phyloP scores from a whole-genome alignment of 2,888 invertebrate species.

The Noctua pronuba region DNA sequence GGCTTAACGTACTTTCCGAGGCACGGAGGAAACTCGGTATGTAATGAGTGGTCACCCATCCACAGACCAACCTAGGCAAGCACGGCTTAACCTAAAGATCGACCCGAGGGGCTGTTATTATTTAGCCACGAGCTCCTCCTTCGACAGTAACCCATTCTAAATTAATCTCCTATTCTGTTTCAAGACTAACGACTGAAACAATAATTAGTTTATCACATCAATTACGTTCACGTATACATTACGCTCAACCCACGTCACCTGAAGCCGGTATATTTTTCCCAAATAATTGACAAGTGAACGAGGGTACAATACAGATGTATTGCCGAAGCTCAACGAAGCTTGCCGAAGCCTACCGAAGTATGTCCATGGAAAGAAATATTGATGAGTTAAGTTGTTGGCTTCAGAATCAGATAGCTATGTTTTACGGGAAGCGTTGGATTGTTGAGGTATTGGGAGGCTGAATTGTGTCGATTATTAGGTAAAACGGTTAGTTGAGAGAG shows the following conservation, averaged over 20 bases:
- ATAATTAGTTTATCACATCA: conserved; percentile 44
- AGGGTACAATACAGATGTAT: conserved; percentile 76
- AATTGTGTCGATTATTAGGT: conserved; percentile 15
- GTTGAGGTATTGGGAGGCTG: conserved; percentile 4
- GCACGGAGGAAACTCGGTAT: too few species aligned
- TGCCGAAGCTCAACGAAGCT: conserved; percentile 38
- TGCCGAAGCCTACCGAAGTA: conserved; percentile 37
- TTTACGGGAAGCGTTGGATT: background rate
- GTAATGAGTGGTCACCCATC: too few species aligned
- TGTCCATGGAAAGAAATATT: conserved; percentile 68
- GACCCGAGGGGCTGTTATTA: too few species aligned
- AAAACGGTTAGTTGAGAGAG: background rate
- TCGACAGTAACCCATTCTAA: conserved; percentile 2
- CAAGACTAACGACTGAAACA: conserved; percentile 7
- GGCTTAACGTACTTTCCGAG: too few species aligned
- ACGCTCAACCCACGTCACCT: conserved; percentile 46
- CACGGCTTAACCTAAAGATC: too few species aligned
- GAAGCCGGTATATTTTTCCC: conserved; percentile 61
- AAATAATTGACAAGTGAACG: conserved; percentile 85
- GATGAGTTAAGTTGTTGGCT: conserved; percentile 64
- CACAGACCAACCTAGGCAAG: too few species aligned
- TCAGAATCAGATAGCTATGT: conserved; percentile 28
- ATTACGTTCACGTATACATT: conserved; percentile 33
- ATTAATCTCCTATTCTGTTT: background rate
- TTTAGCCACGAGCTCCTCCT: too few species aligned